Conservation (phyloP, 2,113 vertebrate genomes). For the Trematocara macrostoma region DNA sequence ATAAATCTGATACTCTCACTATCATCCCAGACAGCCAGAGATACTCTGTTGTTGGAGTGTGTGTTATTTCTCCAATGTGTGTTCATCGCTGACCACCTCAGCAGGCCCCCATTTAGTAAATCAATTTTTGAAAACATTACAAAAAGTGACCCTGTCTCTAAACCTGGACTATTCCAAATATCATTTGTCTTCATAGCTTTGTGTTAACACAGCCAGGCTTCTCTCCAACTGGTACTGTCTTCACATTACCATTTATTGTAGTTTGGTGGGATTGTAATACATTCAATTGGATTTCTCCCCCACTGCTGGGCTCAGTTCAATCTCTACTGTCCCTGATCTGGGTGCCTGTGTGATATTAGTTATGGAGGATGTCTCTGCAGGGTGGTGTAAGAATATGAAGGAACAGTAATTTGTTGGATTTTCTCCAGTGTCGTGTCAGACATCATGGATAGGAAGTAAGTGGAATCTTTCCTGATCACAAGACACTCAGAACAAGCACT, state of each 20-base stretch:
- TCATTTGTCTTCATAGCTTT: constrained; percentile 36
- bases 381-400: not conserved
- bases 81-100: constrained; percentile 27
- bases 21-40: constrained; percentile 23
- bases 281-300: constrained; percentile 37
- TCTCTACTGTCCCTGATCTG: constrained; percentile 3
- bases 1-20: constrained; percentile 48
- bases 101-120: constrained; percentile 36
- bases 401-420: constrained; percentile 40
- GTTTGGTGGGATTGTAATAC: constrained; percentile 39
- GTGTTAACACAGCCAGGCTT: not conserved
- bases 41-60: constrained; percentile 5
- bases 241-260: constrained; percentile 53
- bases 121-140: constrained; percentile 30
- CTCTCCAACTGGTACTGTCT: constrained; percentile 23
- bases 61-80: constrained; percentile 38
- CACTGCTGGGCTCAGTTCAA: constrained; percentile 24
- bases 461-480: not conserved
- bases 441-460: not conserved
- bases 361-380: constrained; percentile 20
- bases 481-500: not conserved
- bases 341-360: constrained; percentile 12
- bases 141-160: constrained; percentile 32
- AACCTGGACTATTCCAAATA: constrained; percentile 11
- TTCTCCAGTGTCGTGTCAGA: not conserved